Evolutionary conservation across 2,888 invertebrate genomes (phyloP), one percentile per base, ranked within the genome.

Genomic region (Scaptomyza caliginosa): DNA sequence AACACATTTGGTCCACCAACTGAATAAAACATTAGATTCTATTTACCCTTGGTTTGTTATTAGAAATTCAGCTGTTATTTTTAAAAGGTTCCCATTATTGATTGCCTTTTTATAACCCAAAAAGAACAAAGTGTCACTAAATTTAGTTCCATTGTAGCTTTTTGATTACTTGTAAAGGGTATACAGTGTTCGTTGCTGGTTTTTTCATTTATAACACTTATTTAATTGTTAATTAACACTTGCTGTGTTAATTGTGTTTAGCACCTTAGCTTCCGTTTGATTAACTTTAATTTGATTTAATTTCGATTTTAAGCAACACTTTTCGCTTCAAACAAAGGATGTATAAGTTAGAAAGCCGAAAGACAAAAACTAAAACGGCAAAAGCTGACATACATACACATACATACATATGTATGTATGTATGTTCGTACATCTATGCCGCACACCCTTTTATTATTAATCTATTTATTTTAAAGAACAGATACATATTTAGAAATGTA

Each of bases 371-470:
- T 6, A 38, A 45, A 13, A 11, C 32, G 5, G 28, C 19, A 23
- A 17, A 40, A 16, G 11, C 42, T n/a, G 10, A 26, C 42, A 19
- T 45, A 24, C 7, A 30, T 38, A 19, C 23, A 24, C 7, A 30
- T 38, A 19, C 23, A 30, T 45, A 38, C 10, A 43, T 21, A 32
- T 11, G 17, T 34, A 39, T 32, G 23, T 30, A 23, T 17, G 34
- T 34, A 59, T 23, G n/a, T 28, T 16, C 28, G 8, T 60, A n/a
- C 30, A 36, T 48, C 30, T 59, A 32, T 65, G 60, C 38, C 51
- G 67, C 60, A 72, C 60, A 60, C 73, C 73, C 73, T 70, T 71
- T 70, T 56, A 70, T 66, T 72, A 72, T 70, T 55, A 52, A 66
- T 48, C 42, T 59, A 65, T 71, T 66, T 52, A 42, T 57, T 39